phyloP scores from a whole-genome alignment of 2,113 vertebrate species.

The Macquaria ambigua region DNA sequence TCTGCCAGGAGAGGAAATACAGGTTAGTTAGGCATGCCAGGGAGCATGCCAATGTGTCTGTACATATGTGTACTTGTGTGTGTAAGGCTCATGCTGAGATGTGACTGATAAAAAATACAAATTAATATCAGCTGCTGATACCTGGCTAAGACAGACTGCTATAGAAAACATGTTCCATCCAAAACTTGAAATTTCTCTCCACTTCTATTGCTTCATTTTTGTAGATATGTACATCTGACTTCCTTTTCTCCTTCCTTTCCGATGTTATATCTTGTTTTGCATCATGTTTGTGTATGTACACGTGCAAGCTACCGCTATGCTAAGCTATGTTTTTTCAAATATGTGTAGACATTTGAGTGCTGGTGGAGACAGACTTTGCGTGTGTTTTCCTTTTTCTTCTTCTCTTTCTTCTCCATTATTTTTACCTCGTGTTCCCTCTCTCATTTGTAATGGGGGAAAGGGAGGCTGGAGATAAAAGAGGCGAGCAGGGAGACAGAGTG shows the following conservation, averaged over 20 bases:
- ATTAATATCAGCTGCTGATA: slow-evolving; percentile 56
- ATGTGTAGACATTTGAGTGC: slow-evolving; percentile 33
- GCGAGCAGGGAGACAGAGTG: slow-evolving; percentile 90
- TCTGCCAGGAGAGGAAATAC: slow-evolving; percentile 85
- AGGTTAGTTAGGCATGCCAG: slow-evolving; percentile 92
- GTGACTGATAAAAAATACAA: slow-evolving; percentile 55
- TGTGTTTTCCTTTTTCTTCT: slow-evolving; percentile 62
- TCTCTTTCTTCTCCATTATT: slow-evolving; percentile 89
- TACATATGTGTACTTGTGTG: neutral
- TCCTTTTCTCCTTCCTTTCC: neutral
- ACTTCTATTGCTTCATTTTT: neutral
- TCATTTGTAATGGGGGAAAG: slow-evolving; percentile 93
- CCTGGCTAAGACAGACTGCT: slow-evolving; percentile 30
- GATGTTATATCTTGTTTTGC: slow-evolving; percentile 27
- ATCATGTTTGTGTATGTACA: slow-evolving; percentile 10
- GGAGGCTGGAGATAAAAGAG: slow-evolving; percentile 91
- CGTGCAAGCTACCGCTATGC: neutral
- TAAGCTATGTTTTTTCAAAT: slow-evolving; percentile 41
- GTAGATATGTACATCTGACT: neutral
- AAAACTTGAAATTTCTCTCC: slow-evolving; percentile 27
- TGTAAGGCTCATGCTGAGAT: slow-evolving; percentile 43
- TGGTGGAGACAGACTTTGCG: slow-evolving; percentile 53
- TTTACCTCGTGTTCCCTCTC: slow-evolving; percentile 90
- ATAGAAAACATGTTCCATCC: neutral
- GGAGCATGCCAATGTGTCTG: slow-evolving; percentile 54